Percentiles rank a stretch among this genome's conserved stretches.
These are phyloP conservation scores for Callipepla squamata DNA, from an alignment of 2,113 vertebrate genomes.

Conservation along the genomic window DNA sequence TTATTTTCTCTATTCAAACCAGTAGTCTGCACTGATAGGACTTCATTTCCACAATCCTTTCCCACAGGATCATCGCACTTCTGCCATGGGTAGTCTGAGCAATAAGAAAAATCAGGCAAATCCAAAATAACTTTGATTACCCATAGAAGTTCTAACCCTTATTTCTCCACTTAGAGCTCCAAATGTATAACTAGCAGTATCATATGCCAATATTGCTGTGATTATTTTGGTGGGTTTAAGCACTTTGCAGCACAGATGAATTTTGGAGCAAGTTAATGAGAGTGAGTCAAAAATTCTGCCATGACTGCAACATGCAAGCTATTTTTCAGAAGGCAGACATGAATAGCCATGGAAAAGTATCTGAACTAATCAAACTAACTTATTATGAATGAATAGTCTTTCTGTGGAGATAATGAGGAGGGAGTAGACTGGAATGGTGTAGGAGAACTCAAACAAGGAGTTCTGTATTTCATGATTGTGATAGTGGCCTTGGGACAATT, in stretches of 20 bases:
- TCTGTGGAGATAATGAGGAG: slow-evolving; percentile 42
- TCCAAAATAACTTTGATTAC: background rate
- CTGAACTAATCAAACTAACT: slow-evolving; percentile 7
- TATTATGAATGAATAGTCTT: slow-evolving; percentile 48
- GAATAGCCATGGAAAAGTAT: background rate
- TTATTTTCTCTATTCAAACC: background rate
- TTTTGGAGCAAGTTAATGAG: slow-evolving; percentile 17
- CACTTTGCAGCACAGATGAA: background rate
- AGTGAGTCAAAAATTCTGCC: background rate
- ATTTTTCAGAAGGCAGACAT: slow-evolving; percentile 29
- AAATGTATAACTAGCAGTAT: background rate
- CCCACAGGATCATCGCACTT: background rate
- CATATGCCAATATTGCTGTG: background rate
- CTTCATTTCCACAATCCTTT: slow-evolving; percentile 28
- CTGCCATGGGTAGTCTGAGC: background rate
- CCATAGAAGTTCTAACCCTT: background rate
- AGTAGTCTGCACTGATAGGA: background rate
- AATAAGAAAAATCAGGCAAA: slow-evolving; percentile 4
- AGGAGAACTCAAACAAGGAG: slow-evolving; percentile 28
- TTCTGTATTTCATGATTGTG: background rate
- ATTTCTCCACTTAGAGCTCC: background rate
- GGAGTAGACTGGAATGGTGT: slow-evolving; percentile 17
- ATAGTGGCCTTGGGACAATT: background rate
- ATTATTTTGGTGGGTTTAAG: slow-evolving; percentile 21
- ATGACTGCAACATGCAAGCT: slow-evolving; percentile 24